Evolutionary conservation across 2,113 vertebrate genomes (phyloP).

Genomic region (Nymphicus hollandicus): DNA sequence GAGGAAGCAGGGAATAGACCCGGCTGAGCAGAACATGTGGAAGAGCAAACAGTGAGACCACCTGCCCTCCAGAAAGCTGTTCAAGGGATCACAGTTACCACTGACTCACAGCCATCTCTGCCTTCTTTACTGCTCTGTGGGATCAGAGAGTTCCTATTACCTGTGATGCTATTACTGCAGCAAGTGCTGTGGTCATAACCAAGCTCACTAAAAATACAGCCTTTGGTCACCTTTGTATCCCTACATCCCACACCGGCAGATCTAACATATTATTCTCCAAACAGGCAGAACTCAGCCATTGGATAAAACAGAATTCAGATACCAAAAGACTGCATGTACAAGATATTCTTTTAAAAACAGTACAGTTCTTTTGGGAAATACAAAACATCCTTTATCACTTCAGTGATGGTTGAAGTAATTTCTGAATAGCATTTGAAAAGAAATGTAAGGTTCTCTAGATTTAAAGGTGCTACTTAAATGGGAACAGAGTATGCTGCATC

Average conservation of each 20-base stretch:
- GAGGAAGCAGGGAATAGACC: not conserved
- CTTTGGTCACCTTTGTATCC: not conserved
- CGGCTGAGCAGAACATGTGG: not conserved
- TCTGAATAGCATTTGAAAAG: not conserved
- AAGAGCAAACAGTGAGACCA: rapidly evolving
- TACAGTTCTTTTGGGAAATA: not conserved
- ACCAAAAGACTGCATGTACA: not conserved
- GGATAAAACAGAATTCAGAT: not conserved
- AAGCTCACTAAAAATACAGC: not conserved
- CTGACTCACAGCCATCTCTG: not conserved
- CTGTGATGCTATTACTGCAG: not conserved
- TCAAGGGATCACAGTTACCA: not conserved
- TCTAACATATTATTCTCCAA: not conserved
- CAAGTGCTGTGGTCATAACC: not conserved
- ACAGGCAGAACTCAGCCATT: not conserved
- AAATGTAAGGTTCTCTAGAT: not conserved
- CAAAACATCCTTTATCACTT: not conserved
- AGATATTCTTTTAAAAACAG: not conserved
- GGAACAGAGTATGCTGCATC: not conserved
- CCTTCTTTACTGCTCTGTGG: not conserved
- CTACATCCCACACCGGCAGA: not conserved
- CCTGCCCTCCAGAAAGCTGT: not conserved
- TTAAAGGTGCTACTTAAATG: not conserved
- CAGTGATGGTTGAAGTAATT: not conserved
- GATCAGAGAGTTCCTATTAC: not conserved